Conservation (phyloP, 2,888 invertebrate species). For the Masnerella sp. region DNA sequence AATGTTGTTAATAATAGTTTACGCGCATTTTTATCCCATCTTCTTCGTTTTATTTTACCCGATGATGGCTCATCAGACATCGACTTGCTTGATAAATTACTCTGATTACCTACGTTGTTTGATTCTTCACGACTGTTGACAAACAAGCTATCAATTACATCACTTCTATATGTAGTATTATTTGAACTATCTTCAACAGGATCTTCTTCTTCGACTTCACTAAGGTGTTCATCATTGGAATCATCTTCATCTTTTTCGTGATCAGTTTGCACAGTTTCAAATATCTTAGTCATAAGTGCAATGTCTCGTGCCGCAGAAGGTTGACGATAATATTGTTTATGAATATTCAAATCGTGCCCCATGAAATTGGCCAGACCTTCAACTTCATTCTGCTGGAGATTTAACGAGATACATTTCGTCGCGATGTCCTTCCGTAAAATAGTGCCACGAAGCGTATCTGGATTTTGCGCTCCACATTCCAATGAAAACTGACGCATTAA, state of each 20-base stretch:
- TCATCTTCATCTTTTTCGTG: background rate
- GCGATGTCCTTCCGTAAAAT: constrained; percentile 61
- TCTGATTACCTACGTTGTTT: background rate
- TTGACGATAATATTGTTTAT: constrained; percentile 28
- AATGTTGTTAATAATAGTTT: background rate
- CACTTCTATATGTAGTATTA: background rate
- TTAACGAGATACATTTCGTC: constrained; percentile 52
- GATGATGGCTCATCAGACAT: background rate
- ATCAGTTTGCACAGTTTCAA: background rate
- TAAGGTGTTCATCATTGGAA: background rate
- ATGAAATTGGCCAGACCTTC: constrained; percentile 47
- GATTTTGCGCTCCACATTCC: constrained; percentile 50
- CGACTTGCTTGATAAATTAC: background rate
- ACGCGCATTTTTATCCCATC: background rate
- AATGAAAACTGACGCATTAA: constrained; percentile 47
- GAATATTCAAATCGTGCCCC: constrained; percentile 44
- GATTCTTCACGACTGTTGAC: background rate
- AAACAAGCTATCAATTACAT: background rate
- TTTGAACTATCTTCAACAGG: no score
- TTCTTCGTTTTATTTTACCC: background rate
- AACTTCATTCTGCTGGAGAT: constrained; percentile 31
- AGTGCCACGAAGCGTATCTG: constrained; percentile 54
- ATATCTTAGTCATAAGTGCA: constrained; percentile 4
- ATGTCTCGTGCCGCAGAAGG: constrained; percentile 38
- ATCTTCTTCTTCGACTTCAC: constrained; percentile 6